phyloP scores from a whole-genome alignment of 2,888 invertebrate genomes.

The Noctua pronuba region DNA sequence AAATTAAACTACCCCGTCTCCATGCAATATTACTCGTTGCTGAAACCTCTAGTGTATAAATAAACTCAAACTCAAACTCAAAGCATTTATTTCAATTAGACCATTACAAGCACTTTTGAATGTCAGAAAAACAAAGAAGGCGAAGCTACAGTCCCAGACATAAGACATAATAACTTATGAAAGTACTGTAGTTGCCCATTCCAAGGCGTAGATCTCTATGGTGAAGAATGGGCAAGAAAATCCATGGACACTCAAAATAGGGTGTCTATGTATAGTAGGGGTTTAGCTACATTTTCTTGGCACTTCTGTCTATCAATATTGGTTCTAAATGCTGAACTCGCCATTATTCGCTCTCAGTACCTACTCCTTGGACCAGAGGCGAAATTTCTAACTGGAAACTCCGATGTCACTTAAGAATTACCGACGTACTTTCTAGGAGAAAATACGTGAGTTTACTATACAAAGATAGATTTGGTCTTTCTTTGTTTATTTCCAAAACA shows the following conservation, averaged over 20 bases:
- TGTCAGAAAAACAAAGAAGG: too few relatives aligned
- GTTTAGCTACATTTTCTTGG: background rate
- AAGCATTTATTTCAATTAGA: too few relatives aligned
- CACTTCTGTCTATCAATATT: background rate
- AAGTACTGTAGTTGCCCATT: too few relatives aligned
- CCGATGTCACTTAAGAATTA: background rate
- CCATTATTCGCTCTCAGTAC: background rate
- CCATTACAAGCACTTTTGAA: too few relatives aligned
- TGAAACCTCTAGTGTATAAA: background rate
- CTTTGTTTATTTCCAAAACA: background rate
- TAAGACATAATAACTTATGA: too few relatives aligned
- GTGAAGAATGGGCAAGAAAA: too few relatives aligned
- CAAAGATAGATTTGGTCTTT: background rate
- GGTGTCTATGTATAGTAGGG: background rate
- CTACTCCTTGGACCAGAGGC: background rate
- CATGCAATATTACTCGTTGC: background rate
- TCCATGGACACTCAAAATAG: too few relatives aligned
- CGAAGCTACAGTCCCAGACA: too few relatives aligned
- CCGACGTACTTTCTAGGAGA: constrained; percentile 6
- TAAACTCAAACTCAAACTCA: too few relatives aligned
- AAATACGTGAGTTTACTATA: background rate
- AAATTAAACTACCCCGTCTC: background rate
- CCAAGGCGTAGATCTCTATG: too few relatives aligned
- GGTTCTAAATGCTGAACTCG: background rate
- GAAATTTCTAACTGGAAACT: constrained; percentile 23